phyloP scores from a whole-genome alignment of 1,140 invertebrate species.

The Phymorhynchus buccinoides region DNA sequence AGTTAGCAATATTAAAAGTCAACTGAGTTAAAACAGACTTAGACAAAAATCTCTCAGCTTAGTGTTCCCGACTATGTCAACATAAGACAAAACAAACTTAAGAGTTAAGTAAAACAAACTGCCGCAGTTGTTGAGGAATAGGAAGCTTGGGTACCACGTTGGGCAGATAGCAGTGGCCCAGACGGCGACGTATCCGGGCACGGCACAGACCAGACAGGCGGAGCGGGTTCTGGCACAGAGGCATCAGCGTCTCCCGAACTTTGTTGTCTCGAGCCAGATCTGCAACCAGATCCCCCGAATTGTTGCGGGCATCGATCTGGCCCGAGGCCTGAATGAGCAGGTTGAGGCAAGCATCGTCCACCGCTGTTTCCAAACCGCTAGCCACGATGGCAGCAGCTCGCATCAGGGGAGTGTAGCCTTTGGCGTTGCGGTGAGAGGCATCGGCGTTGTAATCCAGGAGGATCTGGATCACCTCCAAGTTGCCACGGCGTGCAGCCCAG shows the following conservation, averaged over 20 bases:
- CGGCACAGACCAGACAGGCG: constrained; percentile 58
- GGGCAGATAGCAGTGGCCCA: constrained; percentile 62
- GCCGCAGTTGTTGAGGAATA: constrained; percentile 57
- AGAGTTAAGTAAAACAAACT: constrained; percentile 55
- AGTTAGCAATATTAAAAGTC: not conserved
- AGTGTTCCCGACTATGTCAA: not conserved
- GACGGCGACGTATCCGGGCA: constrained; percentile 51
- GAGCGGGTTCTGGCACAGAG: constrained; percentile 55
- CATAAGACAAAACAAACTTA: not conserved
- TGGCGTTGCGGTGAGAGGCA: constrained; percentile 70
- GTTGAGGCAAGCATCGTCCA: constrained; percentile 65
- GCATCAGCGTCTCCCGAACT: constrained; percentile 57
- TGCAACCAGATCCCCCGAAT: constrained; percentile 51
- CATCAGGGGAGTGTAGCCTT: constrained; percentile 60
- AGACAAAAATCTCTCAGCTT: not conserved
- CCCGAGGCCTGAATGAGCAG: constrained; percentile 65
- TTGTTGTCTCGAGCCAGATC: constrained; percentile 59
- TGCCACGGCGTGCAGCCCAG: constrained; percentile 92
- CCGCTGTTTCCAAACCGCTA: constrained; percentile 61
- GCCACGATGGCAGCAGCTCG: constrained; percentile 57
- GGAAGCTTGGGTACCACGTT: constrained; percentile 60
- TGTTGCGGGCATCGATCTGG: constrained; percentile 62
- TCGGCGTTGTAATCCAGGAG: constrained; percentile 81
- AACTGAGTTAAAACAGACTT: not conserved
- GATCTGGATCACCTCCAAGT: constrained; percentile 88